Evolutionary conservation across 1,140 invertebrate species (phyloP).

Genomic region (Saccostrea glomerata): DNA sequence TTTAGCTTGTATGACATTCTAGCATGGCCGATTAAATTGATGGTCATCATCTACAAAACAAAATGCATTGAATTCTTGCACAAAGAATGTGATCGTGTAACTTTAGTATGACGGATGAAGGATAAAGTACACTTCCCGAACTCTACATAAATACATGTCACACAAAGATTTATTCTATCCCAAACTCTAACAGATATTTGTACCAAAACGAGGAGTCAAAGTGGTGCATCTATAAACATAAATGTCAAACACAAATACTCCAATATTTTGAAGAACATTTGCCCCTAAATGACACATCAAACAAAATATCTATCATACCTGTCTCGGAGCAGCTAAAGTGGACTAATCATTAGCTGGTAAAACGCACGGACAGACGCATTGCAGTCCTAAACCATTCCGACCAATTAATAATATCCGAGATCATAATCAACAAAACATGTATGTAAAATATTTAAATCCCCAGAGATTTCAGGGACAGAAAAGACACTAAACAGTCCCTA

Average conservation of each 20-base stretch:
- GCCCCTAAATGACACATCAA: background rate
- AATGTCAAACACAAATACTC: conserved; percentile 36
- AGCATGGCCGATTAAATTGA: background rate
- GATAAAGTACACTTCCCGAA: background rate
- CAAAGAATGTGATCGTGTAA: background rate
- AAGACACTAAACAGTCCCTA: background rate
- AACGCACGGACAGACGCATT: background rate
- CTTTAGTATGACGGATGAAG: background rate
- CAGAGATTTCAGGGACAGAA: background rate
- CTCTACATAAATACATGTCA: conserved; percentile 5
- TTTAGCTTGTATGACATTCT: conserved; percentile 20
- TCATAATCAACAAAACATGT: background rate
- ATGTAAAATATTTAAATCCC: conserved; percentile 25
- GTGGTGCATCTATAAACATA: conserved; percentile 15
- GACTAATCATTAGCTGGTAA: background rate
- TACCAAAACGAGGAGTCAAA: background rate
- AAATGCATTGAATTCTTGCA: background rate
- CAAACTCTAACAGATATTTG: background rate
- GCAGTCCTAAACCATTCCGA: background rate
- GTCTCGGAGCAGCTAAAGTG: background rate
- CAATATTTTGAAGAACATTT: conserved; percentile 20
- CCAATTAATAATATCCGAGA: conserved; percentile 4
- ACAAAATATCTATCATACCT: conserved; percentile 38
- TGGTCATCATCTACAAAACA: background rate
- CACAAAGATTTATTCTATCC: background rate